Percentiles rank a stretch among this genome's conserved stretches.
Evolutionary conservation across 2,797 vertebrate genomes (phyloP).

Genomic region (Amblyopsis hoosieri): DNA sequence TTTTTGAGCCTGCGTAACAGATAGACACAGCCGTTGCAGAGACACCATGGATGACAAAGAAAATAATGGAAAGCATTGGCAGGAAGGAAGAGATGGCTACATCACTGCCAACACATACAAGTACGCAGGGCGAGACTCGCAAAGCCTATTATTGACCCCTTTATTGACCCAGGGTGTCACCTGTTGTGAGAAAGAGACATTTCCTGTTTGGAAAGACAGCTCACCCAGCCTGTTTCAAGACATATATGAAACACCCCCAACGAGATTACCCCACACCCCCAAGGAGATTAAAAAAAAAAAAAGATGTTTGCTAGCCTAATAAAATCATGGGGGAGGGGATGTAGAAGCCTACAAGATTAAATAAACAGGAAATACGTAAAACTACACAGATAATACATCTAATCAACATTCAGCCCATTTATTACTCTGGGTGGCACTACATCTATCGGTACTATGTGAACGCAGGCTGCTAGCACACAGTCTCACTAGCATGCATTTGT

Average conservation of each 20-base stretch:
- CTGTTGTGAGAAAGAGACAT: constrained; percentile 31
- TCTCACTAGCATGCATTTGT: too few species aligned
- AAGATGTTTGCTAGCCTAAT: too few species aligned
- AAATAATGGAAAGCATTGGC: constrained; percentile 12
- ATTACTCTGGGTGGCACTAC: too few species aligned
- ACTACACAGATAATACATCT: too few species aligned
- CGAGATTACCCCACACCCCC: too few species aligned
- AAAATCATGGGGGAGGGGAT: neutral
- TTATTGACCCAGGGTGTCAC: constrained; percentile 35
- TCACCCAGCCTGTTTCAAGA: constrained; percentile 1
- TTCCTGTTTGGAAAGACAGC: constrained; percentile 43
- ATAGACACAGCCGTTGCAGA: too few species aligned
- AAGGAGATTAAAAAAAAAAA: too few species aligned
- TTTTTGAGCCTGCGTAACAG: too few species aligned
- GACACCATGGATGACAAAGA: constrained; percentile 24
- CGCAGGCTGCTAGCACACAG: too few species aligned
- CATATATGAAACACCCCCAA: neutral
- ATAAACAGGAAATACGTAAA: too few species aligned
- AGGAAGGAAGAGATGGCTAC: neutral
- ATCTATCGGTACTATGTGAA: too few species aligned
- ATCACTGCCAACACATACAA: constrained; percentile 1
- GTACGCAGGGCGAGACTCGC: neutral
- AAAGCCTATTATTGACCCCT: constrained; percentile 1
- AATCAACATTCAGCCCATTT: too few species aligned
- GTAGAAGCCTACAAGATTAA: neutral